Base-by-base conservation (phyloP, 1,140 invertebrate species). In the Lordiphosa stackelbergi region DNA sequence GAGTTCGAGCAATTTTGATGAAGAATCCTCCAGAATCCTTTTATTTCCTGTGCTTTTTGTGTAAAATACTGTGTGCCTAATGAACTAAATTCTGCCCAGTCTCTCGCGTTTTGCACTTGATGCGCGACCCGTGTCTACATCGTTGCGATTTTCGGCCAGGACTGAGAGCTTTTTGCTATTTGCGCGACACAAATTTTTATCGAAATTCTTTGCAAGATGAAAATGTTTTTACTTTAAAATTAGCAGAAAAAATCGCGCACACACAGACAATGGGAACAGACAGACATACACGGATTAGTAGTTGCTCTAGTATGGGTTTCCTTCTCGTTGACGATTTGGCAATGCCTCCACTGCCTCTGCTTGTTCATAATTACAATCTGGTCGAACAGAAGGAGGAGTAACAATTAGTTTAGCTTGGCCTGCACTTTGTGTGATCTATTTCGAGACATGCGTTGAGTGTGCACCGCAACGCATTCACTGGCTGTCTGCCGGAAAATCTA, bases 101-200 rank as follows among this genome's bases (percentile, higher is more conserved):
- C n/a, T 34, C 16, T 62, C 35, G 47, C 22, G 51, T 41, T 34
- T 57, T 35, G 12, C 53, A 19, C 36, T 10, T 48, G 12, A 52
- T 47, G 61, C 64, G 71, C 68, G 74, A 62, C 0, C 41, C 61
- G 69, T 68, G 81, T 86, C 79, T 73, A 83, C 73, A 85, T 86
- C 79, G 85, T 75, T 85, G 73, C 79, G 71, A 75, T 73, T 86
- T 83, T 86, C 79, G 81, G 75, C 75, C 75, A 86, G 85, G 85
- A 86, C 85, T 86, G 85, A 86, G 68, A 86, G 85, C 75, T 83
- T 81, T 81, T 71, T 45, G 60, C 53, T 53, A 47, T 78, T 81
- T 77, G 56, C 57, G 77, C 78, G 78, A 84, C 69, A 83, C 72
- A 84, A 77, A 77, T 83, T 62, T 56, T 69, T 70, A 65, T 83